A percentile compares a stretch with the other conserved stretches of the same genome.
phyloP scores from a whole-genome alignment of 2,888 invertebrate genomes.

The Pimpla rufipes region DNA sequence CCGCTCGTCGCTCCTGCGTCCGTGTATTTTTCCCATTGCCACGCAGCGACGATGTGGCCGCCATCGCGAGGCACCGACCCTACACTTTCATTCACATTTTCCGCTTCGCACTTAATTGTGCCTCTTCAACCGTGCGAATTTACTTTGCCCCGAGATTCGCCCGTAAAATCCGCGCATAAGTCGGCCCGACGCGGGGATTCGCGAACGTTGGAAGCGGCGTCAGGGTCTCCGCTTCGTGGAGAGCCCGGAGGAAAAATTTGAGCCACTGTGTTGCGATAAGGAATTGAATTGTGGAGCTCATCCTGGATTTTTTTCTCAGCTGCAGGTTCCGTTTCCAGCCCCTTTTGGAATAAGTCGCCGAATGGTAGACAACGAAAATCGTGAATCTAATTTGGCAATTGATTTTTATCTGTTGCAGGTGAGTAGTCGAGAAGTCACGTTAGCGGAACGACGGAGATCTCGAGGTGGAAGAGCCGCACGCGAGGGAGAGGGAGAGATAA shows the following conservation, averaged over 20 bases:
- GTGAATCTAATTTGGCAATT: conserved; percentile 31
- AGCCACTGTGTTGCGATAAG: background rate
- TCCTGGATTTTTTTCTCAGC: background rate
- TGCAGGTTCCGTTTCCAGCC: background rate
- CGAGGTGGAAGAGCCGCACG: conserved; percentile 16
- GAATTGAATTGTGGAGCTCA: background rate
- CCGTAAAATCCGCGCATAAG: conserved; percentile 24
- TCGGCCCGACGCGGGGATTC: background rate
- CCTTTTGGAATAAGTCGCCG: too few species aligned
- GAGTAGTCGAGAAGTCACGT: conserved; percentile 41
- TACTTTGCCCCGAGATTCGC: conserved; percentile 49
- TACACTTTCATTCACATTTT: conserved; percentile 54
- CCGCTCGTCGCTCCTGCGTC: conserved; percentile 33
- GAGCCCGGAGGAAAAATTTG: background rate
- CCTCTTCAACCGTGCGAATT: conserved; percentile 68
- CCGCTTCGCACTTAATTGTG: conserved; percentile 65
- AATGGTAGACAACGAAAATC: background rate
- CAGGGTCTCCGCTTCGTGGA: background rate
- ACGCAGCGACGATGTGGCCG: background rate
- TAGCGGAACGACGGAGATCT: background rate
- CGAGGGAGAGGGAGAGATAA: conserved; percentile 40
- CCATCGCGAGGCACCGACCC: conserved; percentile 23
- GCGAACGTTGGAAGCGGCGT: background rate
- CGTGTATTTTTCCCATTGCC: conserved; percentile 24
- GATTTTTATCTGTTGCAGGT: conserved; percentile 65